Evolutionary conservation across 2,888 invertebrate species (phyloP), one percentile per base, ranked within the genome.

Genomic region (Ferrisia virgata): DNA sequence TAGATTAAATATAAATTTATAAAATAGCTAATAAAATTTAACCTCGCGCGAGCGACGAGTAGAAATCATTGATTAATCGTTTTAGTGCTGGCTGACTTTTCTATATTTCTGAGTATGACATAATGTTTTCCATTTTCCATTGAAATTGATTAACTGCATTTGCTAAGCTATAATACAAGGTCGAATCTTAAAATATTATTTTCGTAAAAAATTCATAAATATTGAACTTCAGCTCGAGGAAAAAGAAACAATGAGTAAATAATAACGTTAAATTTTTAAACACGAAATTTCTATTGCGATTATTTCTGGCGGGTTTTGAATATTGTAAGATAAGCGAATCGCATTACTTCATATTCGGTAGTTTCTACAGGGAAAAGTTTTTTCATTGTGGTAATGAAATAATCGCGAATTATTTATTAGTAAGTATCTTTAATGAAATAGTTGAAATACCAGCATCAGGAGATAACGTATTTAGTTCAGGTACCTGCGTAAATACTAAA

Each of bases 161-260:
- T 28, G 64, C 28, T 64, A 36, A 76, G 36, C 31, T 28, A 18
- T 11, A 6, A 1, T 18, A 4, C 72, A 76, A 76, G 72, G 72
- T 36, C 72, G 18, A 76, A n/a, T 36, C 33, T 15, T 76, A 36
- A n/a, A 64, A 76, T 18, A 15, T 76, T 76, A 76, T 33, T 76
- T 76, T 18, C 36, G 36, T 36, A 36, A 76, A n/a, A n/a, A 76
- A 76, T 69, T 15, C 36, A 36, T 76, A 76, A 76, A 76, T 76
- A 76, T 76, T 76, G 72, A 18, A 22, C 28, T 22, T 18, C 9
- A 76, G 8, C 22, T 76, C 8, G 8, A 36, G 8, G 22, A 58
- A 64, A 58, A 31, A 72, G n/a, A 72, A 69, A 69, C 53, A 36
- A 53, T 11, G 22, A 36, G 5, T 4, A 28, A 58, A 64, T 64